Percentiles rank a stretch among this genome's conserved stretches.
Conservation (phyloP, 2,888 invertebrate species). For the Troides helena region DNA sequence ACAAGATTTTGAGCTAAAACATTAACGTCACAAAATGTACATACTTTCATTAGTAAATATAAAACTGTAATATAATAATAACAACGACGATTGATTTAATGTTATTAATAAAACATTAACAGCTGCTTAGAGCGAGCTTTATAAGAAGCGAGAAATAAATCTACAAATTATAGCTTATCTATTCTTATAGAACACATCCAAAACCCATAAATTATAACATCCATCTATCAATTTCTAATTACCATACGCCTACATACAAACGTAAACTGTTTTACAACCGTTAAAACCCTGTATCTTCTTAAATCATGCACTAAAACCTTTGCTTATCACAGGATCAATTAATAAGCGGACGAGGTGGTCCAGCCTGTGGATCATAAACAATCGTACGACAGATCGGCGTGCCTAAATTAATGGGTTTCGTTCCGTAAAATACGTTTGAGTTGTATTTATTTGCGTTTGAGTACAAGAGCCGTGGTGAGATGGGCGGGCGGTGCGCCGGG, state of each 20-base stretch:
- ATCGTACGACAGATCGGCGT: conserved; percentile 67
- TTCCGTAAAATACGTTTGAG: conserved; percentile 41
- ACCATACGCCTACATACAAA: conserved; percentile 13
- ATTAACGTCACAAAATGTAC: too few relatives aligned
- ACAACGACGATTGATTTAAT: conserved; percentile 2
- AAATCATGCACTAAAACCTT: conserved; percentile 21
- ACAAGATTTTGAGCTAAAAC: too few relatives aligned
- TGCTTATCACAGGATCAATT: conserved; percentile 69
- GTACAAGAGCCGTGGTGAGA: conserved; percentile 48
- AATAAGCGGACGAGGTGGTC: conserved; percentile 74
- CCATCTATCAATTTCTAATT: conserved; percentile 20
- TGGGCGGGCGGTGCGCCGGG: conserved; percentile 64
- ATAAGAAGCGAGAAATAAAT: conserved; percentile 12
- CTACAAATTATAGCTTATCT: conserved; percentile 19
- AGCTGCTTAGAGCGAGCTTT: not conserved
- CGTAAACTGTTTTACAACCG: conserved; percentile 14
- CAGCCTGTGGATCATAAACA: conserved; percentile 58
- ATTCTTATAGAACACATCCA: conserved; percentile 7
- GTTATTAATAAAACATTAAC: conserved; percentile 6
- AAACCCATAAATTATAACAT: conserved; percentile 6
- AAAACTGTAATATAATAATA: not conserved
- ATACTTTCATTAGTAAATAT: too few relatives aligned
- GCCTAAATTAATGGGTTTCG: conserved; percentile 69
- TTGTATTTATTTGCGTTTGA: conserved; percentile 44
- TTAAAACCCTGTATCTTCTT: conserved; percentile 16